These are phyloP conservation scores for Helarctos malayanus DNA, from an alignment of 2,797 vertebrate species.

Conservation along the genomic window DNA sequence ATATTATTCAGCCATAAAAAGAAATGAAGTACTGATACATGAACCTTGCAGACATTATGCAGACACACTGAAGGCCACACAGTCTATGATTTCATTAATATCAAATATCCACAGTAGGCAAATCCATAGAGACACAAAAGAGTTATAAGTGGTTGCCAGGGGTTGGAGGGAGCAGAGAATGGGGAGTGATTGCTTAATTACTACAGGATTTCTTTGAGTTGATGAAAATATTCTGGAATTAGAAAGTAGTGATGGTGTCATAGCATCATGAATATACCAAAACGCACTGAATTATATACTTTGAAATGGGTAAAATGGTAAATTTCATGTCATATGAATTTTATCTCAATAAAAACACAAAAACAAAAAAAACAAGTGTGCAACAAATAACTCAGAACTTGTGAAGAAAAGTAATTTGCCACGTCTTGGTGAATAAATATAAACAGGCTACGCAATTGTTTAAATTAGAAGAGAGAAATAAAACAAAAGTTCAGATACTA, in stretches of 20 bases:
- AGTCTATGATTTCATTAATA: neutral
- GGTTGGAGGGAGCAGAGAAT: neutral
- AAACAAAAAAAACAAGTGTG: neutral
- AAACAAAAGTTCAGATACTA: neutral
- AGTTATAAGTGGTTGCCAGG: neutral
- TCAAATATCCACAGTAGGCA: neutral
- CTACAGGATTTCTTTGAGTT: neutral
- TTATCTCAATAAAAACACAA: neutral
- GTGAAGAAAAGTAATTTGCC: constrained; percentile 1
- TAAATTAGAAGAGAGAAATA: neutral
- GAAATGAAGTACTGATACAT: neutral
- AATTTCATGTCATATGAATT: constrained; percentile 13
- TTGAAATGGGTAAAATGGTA: neutral
- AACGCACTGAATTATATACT: neutral
- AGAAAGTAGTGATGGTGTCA: neutral
- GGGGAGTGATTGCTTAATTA: neutral
- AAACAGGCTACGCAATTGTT: neutral
- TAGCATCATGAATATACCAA: neutral
- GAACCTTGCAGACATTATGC: neutral
- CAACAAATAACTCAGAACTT: neutral
- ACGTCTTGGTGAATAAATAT: neutral
- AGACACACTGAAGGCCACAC: neutral
- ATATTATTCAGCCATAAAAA: neutral
- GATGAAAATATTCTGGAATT: constrained; percentile 27
- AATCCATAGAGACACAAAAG: neutral